Percentiles rank a stretch among this genome's conserved stretches.
Evolutionary conservation across 2,888 invertebrate genomes (phyloP).

Genomic region (Alviniconcha strummeri): DNA sequence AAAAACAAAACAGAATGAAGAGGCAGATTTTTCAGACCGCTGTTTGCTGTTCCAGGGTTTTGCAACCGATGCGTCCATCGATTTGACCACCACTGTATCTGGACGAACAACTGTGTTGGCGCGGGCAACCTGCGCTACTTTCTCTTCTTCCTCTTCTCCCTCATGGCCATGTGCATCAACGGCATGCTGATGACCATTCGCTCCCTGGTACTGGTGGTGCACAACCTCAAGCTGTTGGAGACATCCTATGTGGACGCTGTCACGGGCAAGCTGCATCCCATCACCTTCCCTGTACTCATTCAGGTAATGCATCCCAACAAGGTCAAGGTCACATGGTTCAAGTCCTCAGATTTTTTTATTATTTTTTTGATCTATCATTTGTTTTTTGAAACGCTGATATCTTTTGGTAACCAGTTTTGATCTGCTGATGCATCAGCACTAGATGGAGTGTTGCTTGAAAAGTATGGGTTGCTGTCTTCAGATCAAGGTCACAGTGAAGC

Average conservation of each 20-base stretch:
- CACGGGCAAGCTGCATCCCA: conserved; percentile 55
- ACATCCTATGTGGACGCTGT: conserved; percentile 55
- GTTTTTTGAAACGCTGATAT: not conserved
- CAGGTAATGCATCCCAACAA: conserved; percentile 56
- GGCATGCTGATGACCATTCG: conserved; percentile 59
- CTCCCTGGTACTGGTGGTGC: conserved; percentile 56
- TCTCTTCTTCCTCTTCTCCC: conserved; percentile 63
- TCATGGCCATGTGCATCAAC: conserved; percentile 62
- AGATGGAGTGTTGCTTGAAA: too few species aligned
- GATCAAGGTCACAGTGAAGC: too few species aligned
- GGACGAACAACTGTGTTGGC: conserved; percentile 73
- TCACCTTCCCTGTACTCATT: conserved; percentile 59
- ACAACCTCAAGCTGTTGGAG: conserved; percentile 55
- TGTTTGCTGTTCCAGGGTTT: conserved; percentile 54
- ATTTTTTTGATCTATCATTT: not conserved
- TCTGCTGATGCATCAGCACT: too few species aligned
- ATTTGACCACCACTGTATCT: conserved; percentile 73
- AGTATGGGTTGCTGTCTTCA: too few species aligned
- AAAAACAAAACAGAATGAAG: too few species aligned
- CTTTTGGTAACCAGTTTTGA: too few species aligned
- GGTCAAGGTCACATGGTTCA: not conserved
- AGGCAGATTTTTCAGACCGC: too few species aligned
- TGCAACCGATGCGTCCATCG: conserved; percentile 69
- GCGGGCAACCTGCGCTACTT: conserved; percentile 69
- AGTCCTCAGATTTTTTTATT: not conserved